These are phyloP conservation scores for Pipistrellus kuhlii DNA, from an alignment of 2,797 vertebrate species.

Conservation along the genomic window DNA sequence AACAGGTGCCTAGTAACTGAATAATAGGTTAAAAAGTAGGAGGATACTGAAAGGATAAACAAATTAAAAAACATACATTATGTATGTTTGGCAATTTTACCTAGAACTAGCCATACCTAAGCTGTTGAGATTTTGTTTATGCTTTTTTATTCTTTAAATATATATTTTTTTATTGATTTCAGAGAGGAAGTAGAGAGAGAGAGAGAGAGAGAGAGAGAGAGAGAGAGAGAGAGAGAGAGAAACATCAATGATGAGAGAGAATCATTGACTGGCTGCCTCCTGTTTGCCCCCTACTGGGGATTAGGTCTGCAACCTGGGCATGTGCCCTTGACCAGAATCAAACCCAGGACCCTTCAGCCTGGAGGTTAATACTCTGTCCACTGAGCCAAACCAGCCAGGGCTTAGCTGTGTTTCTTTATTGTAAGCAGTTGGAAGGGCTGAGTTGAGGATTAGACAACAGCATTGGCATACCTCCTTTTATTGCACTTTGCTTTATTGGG, in stretches of 20 bases:
- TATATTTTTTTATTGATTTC: no score
- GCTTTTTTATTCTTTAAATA: neutral
- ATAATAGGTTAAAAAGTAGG: neutral
- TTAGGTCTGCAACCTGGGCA: no score
- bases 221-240: no score
- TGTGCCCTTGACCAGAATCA: no score
- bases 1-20: neutral
- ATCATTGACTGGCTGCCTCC: no score
- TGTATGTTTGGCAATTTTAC: neutral
- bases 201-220: no score
- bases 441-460: neutral
- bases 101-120: neutral
- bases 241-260: no score
- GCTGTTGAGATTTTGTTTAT: neutral
- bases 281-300: no score
- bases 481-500: neutral
- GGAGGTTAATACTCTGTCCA: no score
- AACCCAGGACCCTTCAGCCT: no score
- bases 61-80: neutral
- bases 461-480: neutral
- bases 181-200: no score
- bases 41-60: neutral
- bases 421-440: neutral
- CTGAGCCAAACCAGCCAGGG: no score
- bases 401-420: neutral